Percentiles rank a stretch among this genome's conserved stretches.
These are phyloP conservation scores for Tupaia tana DNA, from an alignment of 2,113 vertebrate genomes.

Conservation along the genomic window DNA sequence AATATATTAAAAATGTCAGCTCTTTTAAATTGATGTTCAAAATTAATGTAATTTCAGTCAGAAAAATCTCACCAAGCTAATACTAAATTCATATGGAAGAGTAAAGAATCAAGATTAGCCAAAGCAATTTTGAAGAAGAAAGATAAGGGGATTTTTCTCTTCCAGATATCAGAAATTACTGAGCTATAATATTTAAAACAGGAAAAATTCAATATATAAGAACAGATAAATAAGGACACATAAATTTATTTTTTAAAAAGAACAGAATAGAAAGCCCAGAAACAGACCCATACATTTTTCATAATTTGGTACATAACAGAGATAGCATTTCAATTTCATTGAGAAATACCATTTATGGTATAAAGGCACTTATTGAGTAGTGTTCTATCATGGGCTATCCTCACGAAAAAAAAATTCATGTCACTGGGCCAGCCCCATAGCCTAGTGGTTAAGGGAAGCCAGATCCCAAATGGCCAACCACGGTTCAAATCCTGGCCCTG, in stretches of 20 bases:
- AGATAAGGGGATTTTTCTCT: neutral
- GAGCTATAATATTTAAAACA: neutral
- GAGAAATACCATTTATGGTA: neutral
- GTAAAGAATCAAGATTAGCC: neutral
- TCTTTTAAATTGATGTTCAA: neutral
- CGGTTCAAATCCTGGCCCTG: no score
- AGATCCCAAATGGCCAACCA: no score
- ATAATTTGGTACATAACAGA: neutral
- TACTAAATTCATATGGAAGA: neutral
- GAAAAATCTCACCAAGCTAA: neutral
- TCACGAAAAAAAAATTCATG: neutral
- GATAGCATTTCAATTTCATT: neutral
- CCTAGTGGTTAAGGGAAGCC: no score
- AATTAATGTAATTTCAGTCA: neutral
- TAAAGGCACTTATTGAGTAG: no score
- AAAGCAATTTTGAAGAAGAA: slow-evolving; percentile 26
- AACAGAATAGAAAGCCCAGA: neutral
- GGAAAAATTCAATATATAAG: neutral
- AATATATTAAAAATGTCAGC: neutral
- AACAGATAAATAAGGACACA: neutral
- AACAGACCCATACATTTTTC: neutral
- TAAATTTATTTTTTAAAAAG: neutral
- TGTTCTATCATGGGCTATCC: neutral
- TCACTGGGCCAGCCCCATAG: no score
- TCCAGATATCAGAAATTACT: neutral